Evolutionary conservation across 2,888 invertebrate species (phyloP).

Genomic region (Netelia inedita): DNA sequence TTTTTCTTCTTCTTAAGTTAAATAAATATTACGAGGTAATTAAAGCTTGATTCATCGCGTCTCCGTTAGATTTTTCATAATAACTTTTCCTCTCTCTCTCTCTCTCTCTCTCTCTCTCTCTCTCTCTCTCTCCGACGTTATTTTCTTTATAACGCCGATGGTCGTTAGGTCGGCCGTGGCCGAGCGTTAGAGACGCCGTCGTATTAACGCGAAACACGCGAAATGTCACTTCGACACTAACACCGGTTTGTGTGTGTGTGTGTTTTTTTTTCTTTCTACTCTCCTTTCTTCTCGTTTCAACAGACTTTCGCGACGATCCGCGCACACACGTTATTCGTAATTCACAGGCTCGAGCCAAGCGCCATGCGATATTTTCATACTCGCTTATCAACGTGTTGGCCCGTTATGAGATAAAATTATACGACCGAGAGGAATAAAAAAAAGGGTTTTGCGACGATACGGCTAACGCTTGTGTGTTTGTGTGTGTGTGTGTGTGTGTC

Average conservation of each 20-base stretch:
- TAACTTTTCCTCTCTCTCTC: not conserved
- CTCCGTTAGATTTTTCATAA: not conserved
- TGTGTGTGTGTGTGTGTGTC: not conserved
- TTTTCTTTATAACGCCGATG: slow-evolving; percentile 17
- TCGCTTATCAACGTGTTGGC: slow-evolving; percentile 40
- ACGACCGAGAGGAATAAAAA: slow-evolving; percentile 39
- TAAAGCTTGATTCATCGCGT: slow-evolving; percentile 8
- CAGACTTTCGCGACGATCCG: not conserved
- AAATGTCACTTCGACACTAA: slow-evolving; percentile 58
- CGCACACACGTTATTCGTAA: not conserved
- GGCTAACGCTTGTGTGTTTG: not conserved
- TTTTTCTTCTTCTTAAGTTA: not conserved
- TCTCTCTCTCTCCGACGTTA: not conserved
- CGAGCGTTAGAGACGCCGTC: too few species aligned
- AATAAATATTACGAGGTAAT: not conserved
- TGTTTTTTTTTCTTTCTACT: slow-evolving; percentile 21
- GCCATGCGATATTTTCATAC: slow-evolving; percentile 26
- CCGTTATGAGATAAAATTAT: slow-evolving; percentile 62
- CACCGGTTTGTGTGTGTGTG: slow-evolving; percentile 29
- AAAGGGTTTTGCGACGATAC: slow-evolving; percentile 23
- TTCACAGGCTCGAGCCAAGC: slow-evolving; percentile 30
- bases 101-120: not conserved
- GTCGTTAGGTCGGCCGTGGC: not conserved
- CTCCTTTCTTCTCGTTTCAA: not conserved
- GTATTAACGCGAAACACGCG: slow-evolving; percentile 42